phyloP scores from a whole-genome alignment of 1,140 invertebrate genomes.

The Nephila pilipes region DNA sequence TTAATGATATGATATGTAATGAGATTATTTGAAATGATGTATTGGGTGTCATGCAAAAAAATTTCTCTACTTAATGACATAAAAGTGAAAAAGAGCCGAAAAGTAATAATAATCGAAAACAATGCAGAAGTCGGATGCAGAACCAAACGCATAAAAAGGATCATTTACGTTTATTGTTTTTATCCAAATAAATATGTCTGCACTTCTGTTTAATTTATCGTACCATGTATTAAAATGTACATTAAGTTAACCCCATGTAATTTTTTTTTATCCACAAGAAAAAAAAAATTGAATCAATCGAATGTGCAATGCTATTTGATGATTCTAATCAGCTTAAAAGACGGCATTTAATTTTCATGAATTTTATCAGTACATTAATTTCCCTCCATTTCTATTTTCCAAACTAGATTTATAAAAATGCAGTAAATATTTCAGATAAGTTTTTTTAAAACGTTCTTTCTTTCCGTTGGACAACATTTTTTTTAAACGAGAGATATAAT shows the following conservation, averaged over 20 bases:
- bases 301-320: background rate
- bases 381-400: background rate
- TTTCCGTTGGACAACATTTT: background rate
- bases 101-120: conserved; percentile 10
- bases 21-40: conserved; percentile 39
- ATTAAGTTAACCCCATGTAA: background rate
- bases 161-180: conserved; percentile 36
- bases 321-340: conserved; percentile 5
- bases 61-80: background rate
- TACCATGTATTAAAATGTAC: conserved; percentile 18
- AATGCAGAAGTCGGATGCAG: background rate
- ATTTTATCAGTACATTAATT: background rate
- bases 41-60: conserved; percentile 22
- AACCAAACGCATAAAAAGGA: conserved; percentile 24
- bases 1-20: conserved; percentile 35
- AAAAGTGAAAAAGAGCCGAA: background rate
- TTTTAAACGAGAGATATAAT: background rate
- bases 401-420: background rate
- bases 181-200: conserved; percentile 24
- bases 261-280: background rate
- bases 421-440: background rate
- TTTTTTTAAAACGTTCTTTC: background rate
- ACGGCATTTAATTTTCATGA: background rate
- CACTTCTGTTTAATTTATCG: conserved; percentile 28
- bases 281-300: background rate